Base-by-base conservation (phyloP, 2,113 vertebrate genomes). In the Lepus timidus region DNA sequence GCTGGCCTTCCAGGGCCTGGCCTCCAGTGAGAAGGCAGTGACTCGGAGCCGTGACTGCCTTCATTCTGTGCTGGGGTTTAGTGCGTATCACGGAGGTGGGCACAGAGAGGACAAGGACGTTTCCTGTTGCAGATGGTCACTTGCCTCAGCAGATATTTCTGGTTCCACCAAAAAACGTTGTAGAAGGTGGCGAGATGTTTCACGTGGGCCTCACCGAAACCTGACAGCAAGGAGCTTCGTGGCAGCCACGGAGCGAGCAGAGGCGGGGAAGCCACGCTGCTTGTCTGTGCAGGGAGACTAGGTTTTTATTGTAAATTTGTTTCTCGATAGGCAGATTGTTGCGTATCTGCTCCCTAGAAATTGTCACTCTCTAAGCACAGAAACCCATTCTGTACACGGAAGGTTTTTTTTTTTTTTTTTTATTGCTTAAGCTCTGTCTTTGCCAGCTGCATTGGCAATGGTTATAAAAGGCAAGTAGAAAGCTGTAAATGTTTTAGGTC, bases 351-450 rank as follows among this genome's bases (percentile, higher is more conserved):
- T 71, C 10, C 33, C 20, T 78, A 64, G 31, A 65, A 64, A 87
- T 91, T 70, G 93, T 23, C 86, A 68, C 10, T 67, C 10, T 92
- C 9, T 52, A 85, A 67, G n/a, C 49, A 62, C 5, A 75, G 49
- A 79, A 82, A 55, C 27, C n/a, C 81, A 23, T 9, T 6, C 78
- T 88, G 9, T 10, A 81, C 31, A 81, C 39, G 55, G 39, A 79
- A 88, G 44, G 36, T 36, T 36, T 31, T 73, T 23, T 49, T 75
- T 44, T 25, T 55, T 70, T 44, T 25, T 55, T 70, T 33, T 23
- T 73, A 61, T 73, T 79, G 80, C 55, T 85, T 86, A 67, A 88
- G 67, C 79, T 86, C 13, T 36, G 3, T 88, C 88, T 93, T 64
- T 52, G 19, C 9, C 39, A 67, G 17, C 39, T 95, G 80, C 81